phyloP scores from a whole-genome alignment of 2,113 vertebrate genomes.

The Ellobius talpinus region DNA sequence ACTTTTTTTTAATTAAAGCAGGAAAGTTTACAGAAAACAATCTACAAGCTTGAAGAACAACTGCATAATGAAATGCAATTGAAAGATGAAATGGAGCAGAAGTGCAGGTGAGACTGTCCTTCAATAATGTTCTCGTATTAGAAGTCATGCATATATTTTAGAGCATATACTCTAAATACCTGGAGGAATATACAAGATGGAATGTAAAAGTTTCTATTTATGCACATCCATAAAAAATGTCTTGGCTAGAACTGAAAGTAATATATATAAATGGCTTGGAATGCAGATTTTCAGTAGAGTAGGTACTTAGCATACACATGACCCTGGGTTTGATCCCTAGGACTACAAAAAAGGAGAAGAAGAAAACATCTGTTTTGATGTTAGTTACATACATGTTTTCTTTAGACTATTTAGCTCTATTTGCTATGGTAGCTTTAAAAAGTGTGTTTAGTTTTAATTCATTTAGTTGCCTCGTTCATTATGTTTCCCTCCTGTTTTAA shows the following conservation, averaged over 20 bases:
- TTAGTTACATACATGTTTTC: not conserved
- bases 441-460: not conserved
- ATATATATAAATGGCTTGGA: not conserved
- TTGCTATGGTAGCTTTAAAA: conserved; percentile 37
- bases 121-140: conserved; percentile 60
- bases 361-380: conserved; percentile 3
- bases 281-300: not conserved
- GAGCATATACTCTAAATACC: conserved; percentile 50
- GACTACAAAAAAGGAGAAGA: not conserved
- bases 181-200: not conserved
- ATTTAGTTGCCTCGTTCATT: not conserved
- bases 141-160: conserved; percentile 62
- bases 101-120: conserved; percentile 92
- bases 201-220: not conserved
- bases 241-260: not conserved
- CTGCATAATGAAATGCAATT: conserved; percentile 97
- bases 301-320: not conserved
- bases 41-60: conserved; percentile 97
- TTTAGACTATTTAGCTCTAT: not conserved
- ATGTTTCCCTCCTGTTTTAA: conserved; percentile 31
- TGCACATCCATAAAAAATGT: not conserved
- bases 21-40: conserved; percentile 97
- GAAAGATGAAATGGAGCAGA: conserved; percentile 99
- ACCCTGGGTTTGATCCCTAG: not conserved
- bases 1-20: conserved; percentile 88